These are phyloP conservation scores for Picathartes gymnocephalus DNA, from an alignment of 2,113 vertebrate genomes.

Conservation along the genomic window DNA sequence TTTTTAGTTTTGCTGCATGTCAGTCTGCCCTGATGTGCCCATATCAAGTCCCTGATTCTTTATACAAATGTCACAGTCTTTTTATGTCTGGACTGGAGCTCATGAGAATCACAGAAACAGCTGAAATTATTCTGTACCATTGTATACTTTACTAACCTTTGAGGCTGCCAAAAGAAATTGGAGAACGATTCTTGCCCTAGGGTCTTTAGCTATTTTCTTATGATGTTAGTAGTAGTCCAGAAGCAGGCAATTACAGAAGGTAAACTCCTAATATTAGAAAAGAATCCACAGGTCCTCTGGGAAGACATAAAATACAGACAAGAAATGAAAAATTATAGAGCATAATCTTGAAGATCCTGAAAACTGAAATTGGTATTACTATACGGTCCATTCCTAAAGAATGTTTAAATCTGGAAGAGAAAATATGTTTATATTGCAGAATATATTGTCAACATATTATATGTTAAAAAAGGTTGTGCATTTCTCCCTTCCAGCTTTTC, in stretches of 20 bases:
- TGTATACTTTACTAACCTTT: not conserved
- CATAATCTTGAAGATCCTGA: not conserved
- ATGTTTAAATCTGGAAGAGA: not conserved
- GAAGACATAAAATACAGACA: not conserved
- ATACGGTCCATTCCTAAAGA: not conserved
- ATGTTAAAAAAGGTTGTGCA: not conserved
- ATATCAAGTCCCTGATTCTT: not conserved
- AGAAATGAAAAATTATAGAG: not conserved
- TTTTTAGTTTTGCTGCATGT: not conserved
- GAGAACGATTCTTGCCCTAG: not conserved
- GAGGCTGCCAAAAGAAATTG: not conserved
- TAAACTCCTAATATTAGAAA: not conserved
- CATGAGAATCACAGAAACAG: not conserved
- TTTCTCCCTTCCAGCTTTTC: constrained; percentile 1
- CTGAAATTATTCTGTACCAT: not conserved
- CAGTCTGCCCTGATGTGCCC: not conserved
- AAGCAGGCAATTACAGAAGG: not conserved
- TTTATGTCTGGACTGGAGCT: not conserved
- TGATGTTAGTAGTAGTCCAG: not conserved
- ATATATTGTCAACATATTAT: not conserved
- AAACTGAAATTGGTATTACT: not conserved
- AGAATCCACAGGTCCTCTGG: not conserved
- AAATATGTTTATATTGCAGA: not conserved
- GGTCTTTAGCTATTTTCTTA: not conserved
- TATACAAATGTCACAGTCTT: not conserved